Conservation (phyloP, 2,888 invertebrate genomes). For the Philereme vetulata region DNA sequence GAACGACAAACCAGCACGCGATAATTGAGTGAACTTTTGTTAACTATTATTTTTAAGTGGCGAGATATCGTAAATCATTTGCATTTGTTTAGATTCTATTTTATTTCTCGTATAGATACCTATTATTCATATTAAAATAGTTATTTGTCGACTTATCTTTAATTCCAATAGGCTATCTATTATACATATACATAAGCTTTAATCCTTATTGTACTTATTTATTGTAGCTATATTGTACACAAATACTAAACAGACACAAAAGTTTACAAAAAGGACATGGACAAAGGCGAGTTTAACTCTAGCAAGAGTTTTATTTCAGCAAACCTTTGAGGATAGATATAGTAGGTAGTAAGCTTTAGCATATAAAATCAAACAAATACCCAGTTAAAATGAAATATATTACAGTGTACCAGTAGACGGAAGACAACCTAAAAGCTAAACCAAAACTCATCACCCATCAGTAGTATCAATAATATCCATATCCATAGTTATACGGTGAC, state of each 20-base stretch:
- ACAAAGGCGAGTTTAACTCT: too few relatives aligned
- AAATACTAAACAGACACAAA: too few relatives aligned
- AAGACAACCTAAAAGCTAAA: conserved; percentile 18
- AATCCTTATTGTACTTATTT: too few relatives aligned
- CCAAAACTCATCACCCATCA: not conserved
- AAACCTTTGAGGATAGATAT: too few relatives aligned
- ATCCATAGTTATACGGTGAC: conserved; percentile 66
- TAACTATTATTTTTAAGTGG: conserved; percentile 30
- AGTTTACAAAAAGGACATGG: too few relatives aligned
- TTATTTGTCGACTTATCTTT: conserved; percentile 3
- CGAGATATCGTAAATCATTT: conserved; percentile 33
- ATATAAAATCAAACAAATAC: conserved; percentile 21
- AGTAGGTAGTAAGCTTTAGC: too few relatives aligned
- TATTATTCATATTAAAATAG: not conserved
- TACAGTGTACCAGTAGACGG: conserved; percentile 34
- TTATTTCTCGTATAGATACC: conserved; percentile 3
- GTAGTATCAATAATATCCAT: conserved; percentile 60
- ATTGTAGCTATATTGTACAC: too few relatives aligned
- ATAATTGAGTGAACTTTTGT: conserved; percentile 37
- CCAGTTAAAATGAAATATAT: conserved; percentile 34
- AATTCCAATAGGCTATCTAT: conserved; percentile 2
- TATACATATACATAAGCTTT: not conserved
- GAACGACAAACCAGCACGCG: conserved; percentile 24
- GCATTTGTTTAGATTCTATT: conserved; percentile 29
- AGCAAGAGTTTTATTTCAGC: too few relatives aligned